Conservation (phyloP, 1,140 invertebrate species). For the Dendroctonus ponderosae region DNA sequence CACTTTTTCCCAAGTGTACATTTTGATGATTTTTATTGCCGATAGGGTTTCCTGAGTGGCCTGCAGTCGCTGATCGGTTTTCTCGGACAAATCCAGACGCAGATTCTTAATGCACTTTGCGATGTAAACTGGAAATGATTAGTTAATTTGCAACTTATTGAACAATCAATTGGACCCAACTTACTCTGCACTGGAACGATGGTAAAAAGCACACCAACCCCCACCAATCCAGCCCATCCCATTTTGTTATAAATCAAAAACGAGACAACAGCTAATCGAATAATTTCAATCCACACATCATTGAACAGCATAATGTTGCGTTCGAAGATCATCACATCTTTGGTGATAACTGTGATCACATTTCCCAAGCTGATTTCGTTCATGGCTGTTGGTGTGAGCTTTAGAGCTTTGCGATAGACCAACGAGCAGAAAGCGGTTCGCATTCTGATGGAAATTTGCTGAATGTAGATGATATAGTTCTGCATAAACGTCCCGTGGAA, state of each 20-base stretch:
- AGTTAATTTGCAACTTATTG: not conserved
- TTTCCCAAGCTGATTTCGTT: conserved; percentile 77
- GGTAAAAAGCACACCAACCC: conserved; percentile 72
- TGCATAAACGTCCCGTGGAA: conserved; percentile 53
- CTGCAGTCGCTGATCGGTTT: conserved; percentile 77
- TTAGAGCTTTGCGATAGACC: conserved; percentile 77
- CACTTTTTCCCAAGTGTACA: conserved; percentile 84
- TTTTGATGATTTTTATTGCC: conserved; percentile 82
- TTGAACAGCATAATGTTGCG: conserved; percentile 66
- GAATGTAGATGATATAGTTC: conserved; percentile 71
- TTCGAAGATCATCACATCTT: conserved; percentile 78
- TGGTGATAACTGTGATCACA: conserved; percentile 86
- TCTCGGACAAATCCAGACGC: conserved; percentile 26
- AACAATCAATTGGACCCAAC: conserved; percentile 3
- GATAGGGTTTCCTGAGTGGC: conserved; percentile 83
- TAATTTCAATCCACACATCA: conserved; percentile 76
- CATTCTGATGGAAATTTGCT: conserved; percentile 77
- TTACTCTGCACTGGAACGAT: conserved; percentile 81
- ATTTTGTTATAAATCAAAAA: conserved; percentile 76
- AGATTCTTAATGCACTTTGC: conserved; percentile 29
- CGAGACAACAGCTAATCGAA: conserved; percentile 72
- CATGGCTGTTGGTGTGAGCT: conserved; percentile 67
- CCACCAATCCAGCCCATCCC: conserved; percentile 70
- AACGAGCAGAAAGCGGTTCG: conserved; percentile 74
- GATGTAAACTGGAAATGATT: conserved; percentile 25